These are phyloP conservation scores for Sprattus sprattus DNA, from an alignment of 2,113 vertebrate species.

Conservation along the genomic window DNA sequence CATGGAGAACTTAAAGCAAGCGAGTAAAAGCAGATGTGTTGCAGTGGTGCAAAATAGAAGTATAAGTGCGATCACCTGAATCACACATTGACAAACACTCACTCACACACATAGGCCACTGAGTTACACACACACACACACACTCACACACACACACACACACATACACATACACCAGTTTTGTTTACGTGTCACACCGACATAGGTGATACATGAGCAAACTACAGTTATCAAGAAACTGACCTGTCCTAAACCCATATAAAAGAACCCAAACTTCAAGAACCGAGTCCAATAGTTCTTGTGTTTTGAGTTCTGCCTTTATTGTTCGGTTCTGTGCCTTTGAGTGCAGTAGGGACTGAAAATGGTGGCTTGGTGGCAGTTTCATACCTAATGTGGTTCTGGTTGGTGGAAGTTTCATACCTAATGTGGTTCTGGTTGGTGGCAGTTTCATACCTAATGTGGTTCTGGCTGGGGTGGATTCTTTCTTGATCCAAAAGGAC, in stretches of 20 bases:
- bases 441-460: conserved; percentile 79
- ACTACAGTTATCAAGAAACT: not conserved
- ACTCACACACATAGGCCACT: too few relatives aligned
- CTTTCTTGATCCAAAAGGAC: conserved; percentile 98
- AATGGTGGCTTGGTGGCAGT: not conserved
- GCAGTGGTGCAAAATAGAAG: not conserved
- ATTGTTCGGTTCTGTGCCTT: not conserved
- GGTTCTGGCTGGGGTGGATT: conserved; percentile 93
- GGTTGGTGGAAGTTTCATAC: too few relatives aligned
- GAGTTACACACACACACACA: not conserved
- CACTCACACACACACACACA: not conserved
- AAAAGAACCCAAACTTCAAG: not conserved
- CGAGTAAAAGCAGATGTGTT: not conserved
- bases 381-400: conserved; percentile 89
- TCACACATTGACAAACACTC: not conserved
- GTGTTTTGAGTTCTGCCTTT: not conserved
- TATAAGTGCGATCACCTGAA: not conserved
- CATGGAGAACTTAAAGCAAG: not conserved
- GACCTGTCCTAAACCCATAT: not conserved
- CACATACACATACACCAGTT: not conserved
- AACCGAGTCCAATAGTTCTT: not conserved
- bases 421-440: too few relatives aligned
- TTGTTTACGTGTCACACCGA: too few relatives aligned
- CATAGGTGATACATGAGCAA: too few relatives aligned
- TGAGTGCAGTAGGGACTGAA: not conserved